Conservation (phyloP, 2,797 vertebrate genomes). For the Danio jaintianensis region DNA sequence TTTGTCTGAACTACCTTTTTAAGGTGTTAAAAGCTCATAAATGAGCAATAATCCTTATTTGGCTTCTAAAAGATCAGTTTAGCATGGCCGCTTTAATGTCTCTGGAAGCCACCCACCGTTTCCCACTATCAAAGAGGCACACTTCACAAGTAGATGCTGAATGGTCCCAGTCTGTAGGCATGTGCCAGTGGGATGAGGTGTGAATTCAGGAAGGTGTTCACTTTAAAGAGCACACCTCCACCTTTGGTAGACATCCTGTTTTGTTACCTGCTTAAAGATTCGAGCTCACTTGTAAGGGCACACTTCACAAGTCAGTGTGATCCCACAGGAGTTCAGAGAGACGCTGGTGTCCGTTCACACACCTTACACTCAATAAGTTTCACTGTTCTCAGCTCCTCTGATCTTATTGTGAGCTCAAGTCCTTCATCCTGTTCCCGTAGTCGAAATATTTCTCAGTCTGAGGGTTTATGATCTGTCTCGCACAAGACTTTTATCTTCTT, state of each 20-base stretch:
- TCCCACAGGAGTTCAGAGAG: slow-evolving; percentile 9
- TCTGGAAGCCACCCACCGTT: slow-evolving; percentile 21
- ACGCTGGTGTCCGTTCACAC: slow-evolving; percentile 13
- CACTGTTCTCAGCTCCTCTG: slow-evolving; percentile 22
- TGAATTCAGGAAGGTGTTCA: slow-evolving; percentile 38
- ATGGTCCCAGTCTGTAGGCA: slow-evolving; percentile 5
- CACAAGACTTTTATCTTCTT: background rate
- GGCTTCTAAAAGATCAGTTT: background rate
- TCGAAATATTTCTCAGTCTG: slow-evolving; percentile 37
- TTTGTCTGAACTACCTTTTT: background rate
- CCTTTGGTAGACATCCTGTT: slow-evolving; percentile 43
- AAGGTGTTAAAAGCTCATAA: background rate
- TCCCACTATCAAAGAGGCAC: background rate
- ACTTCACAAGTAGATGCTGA: slow-evolving; percentile 34
- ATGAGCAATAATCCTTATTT: background rate
- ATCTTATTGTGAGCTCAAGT: slow-evolving; percentile 27
- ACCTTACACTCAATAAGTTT: slow-evolving; percentile 49
- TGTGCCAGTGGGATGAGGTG: slow-evolving; percentile 28
- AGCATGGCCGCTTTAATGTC: background rate
- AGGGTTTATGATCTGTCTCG: background rate
- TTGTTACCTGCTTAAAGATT: slow-evolving; percentile 10
- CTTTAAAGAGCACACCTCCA: background rate
- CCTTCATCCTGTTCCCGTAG: slow-evolving; percentile 46
- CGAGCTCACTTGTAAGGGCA: slow-evolving; percentile 60
- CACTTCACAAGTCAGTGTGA: slow-evolving; percentile 61